Conservation (phyloP, 1,140 invertebrate species). For the Leptinotarsa defecta region DNA sequence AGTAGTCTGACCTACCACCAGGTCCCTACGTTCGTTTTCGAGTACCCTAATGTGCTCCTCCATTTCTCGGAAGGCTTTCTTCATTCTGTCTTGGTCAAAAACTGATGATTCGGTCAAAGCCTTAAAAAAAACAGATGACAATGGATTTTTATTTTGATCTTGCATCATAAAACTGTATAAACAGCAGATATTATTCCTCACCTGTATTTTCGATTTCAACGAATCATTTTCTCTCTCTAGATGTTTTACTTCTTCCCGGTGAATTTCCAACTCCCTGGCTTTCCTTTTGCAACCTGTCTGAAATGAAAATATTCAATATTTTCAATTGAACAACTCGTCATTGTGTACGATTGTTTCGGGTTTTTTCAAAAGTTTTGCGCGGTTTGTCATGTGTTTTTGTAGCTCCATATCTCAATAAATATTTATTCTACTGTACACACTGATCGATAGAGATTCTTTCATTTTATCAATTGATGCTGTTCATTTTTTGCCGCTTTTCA, state of each 20-base stretch:
- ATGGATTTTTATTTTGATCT: neutral
- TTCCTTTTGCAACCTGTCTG: conserved; percentile 56
- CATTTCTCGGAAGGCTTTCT: conserved; percentile 44
- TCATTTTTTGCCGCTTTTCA: too few relatives aligned
- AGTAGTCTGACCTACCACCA: conserved; percentile 47
- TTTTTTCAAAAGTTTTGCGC: neutral
- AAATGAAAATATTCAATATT: conserved; percentile 24
- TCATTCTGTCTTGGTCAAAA: conserved; percentile 38
- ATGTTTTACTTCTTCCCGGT: conserved; percentile 60
- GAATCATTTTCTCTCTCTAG: conserved; percentile 62
- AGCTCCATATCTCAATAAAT: too few relatives aligned
- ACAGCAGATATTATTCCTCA: conserved; percentile 44
- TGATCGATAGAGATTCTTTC: too few relatives aligned
- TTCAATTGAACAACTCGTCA: neutral
- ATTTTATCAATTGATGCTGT: too few relatives aligned
- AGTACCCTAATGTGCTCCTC: conserved; percentile 50
- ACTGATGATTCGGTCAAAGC: conserved; percentile 31
- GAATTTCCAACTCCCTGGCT: conserved; percentile 61
- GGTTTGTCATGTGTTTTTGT: too few relatives aligned
- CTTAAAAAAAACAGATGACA: neutral
- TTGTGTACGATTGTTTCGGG: neutral
- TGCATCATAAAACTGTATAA: conserved; percentile 13
- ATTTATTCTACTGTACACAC: too few relatives aligned
- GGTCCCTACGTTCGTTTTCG: conserved; percentile 50
- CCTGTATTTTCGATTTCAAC: conserved; percentile 61